phyloP scores from a whole-genome alignment of 35 echinoderm and acorn worm species.

The Heliocidaris erythrogramma region DNA sequence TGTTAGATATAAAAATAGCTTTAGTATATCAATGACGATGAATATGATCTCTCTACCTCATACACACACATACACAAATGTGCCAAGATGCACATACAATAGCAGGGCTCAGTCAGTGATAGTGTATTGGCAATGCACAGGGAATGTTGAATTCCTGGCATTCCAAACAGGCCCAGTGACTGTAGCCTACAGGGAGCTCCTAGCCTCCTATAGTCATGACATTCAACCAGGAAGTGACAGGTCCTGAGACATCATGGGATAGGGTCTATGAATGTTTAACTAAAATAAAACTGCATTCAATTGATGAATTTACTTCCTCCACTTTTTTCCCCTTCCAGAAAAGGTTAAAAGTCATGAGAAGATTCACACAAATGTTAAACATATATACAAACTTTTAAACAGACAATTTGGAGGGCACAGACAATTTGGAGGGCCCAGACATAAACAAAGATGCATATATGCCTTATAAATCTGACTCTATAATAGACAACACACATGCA shows the following conservation, averaged over 20 bases:
- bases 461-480: too few relatives aligned
- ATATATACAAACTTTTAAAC: neutral
- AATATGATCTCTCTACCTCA: neutral
- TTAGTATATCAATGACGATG: neutral
- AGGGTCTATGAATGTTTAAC: neutral
- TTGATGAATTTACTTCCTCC: neutral
- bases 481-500: too few relatives aligned
- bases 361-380: neutral
- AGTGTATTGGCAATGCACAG: neutral
- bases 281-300: neutral
- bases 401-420: too few relatives aligned
- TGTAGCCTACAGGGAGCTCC: neutral
- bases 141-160: constrained; percentile 29
- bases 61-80: neutral
- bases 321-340: neutral
- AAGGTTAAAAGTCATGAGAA: neutral
- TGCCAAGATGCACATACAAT: neutral
- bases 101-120: neutral
- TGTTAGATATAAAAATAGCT: constrained; percentile 4
- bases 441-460: too few relatives aligned
- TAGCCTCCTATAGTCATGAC: neutral
- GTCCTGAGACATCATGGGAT: neutral
- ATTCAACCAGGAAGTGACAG: neutral
- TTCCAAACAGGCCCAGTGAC: neutral
- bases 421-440: too few relatives aligned